Base-by-base conservation (phyloP, 1,140 invertebrate species). In the Caenorhabditis latens region DNA sequence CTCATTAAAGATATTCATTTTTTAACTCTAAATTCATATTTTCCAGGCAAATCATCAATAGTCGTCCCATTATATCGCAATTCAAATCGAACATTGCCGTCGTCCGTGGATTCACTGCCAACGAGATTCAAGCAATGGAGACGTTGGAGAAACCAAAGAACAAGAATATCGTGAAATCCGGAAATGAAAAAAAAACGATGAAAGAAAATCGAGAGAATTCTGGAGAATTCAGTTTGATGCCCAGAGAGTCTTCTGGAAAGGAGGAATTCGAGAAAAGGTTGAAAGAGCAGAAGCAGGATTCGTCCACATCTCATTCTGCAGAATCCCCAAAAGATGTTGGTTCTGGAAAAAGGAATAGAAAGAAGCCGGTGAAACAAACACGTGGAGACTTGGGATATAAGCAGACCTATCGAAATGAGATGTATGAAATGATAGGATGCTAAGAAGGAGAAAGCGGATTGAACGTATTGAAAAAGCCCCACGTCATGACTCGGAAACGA, bases 301-400 rank as follows among this genome's bases (percentile, higher is more conserved):
- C 71, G 46, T 9, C 63, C 24, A 24, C 43, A 13, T 24, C 71
- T 11, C 6, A 24, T 24, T 79, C 71, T 11, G 16, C 8, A 16
- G 71, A 79, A 24, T 50, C 71, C 14, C 2, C 3, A n/a, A n/a
- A 79, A 1, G 71, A 79, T n/a, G 11, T 19, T 7, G 61, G 24
- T 11, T 48, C 9, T 21, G 53, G 32, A 21, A 21, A 43, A 11
- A 79, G 24, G 11, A 4, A 13, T 16, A 42, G 24, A 24, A 79
- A 50, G 71, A 79, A 79, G 43, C 50, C 50, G 21, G 24, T 32
- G 61, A 79, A 79, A 13, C 21, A 50, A 24, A 79, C 13, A 0
- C 46, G 46, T 24, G 71, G 46, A 79, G 46, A 79, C 53, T 21
- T 79, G 71, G 71, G 71, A 48, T 79, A 79, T 13, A 46, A 79